Percentiles rank a stretch among this genome's conserved stretches.
Evolutionary conservation across 1,140 invertebrate species (phyloP).

Genomic region (Drosophila bifasciata): DNA sequence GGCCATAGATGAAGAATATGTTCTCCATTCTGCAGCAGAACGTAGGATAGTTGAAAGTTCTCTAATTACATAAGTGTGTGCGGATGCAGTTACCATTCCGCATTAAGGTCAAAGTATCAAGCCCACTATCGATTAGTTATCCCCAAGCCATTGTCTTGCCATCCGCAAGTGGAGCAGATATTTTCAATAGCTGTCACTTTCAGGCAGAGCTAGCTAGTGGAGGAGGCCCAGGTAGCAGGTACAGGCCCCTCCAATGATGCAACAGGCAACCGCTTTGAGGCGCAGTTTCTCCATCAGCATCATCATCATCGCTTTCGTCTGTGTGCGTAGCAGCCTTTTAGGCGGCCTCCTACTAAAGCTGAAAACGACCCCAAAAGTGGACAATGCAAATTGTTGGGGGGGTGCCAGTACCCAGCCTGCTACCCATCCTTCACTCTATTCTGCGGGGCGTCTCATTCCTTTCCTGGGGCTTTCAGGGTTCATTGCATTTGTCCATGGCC

Average conservation of each 20-base stretch:
- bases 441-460: neutral
- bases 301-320: neutral
- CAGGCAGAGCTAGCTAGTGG: constrained; percentile 14
- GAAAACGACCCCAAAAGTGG: constrained; percentile 45
- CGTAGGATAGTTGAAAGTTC: neutral
- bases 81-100: neutral
- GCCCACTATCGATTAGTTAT: constrained; percentile 54
- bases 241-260: constrained; percentile 29
- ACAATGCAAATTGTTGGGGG: constrained; percentile 8
- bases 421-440: no score
- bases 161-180: neutral
- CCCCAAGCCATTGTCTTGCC: constrained; percentile 38
- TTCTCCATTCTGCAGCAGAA: neutral
- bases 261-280: constrained; percentile 39
- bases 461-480: constrained; percentile 15
- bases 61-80: constrained; percentile 22
- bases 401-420: neutral
- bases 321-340: constrained; percentile 29
- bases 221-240: no score
- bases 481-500: constrained; percentile 28
- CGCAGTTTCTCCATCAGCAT: neutral
- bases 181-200: constrained; percentile 50
- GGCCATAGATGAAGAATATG: no score
- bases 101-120: constrained; percentile 48
- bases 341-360: constrained; percentile 21